Evolutionary conservation across 92 coral and sea anemone species (phyloP), one percentile per base, ranked within the genome.

Genomic region (Anthopleura xanthogrammica): DNA sequence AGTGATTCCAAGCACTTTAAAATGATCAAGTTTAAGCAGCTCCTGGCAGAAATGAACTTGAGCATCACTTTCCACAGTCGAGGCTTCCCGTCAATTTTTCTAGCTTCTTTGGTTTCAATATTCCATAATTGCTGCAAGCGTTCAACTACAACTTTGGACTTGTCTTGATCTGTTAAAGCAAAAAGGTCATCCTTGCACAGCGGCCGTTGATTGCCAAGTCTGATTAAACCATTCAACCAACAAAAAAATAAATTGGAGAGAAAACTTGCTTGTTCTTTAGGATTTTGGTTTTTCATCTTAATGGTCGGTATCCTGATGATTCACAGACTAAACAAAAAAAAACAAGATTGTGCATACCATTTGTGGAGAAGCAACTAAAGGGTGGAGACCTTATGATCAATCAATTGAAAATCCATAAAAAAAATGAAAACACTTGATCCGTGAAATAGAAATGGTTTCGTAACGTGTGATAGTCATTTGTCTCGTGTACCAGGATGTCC

Each of bases 141-240:
- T 66, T 52, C 43, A 12, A 66, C 77, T n/a, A 78, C 24, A 77
- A 16, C 14, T 29, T 86, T 52, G 13, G 86, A 64, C 57, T 87
- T 76, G 80, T 87, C 77, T 77, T 82, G 79, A 0, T 83, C 86
- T 23, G 85, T 43, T 46, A 87, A 20, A 52, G 72, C 82, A 70
- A 82, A 70, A 46, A 87, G 74, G 14, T 87, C 90, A 16, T 82
- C 78, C 58, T 81, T 60, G 36, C 50, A 48, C 41, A 87, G 60
- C 42, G 81, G 85, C 11, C 85, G 82, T 72, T 76, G 39, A 29
- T 74, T 81, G 14, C 72, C 89, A 81, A 62, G 68, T 79, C 29
- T 80, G 52, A 86, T 48, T 14, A 86, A 24, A 50, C 85, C 64
- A 68, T 81, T 64, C 23, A 82, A 12, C 90, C 90, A 87, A 20